Base-by-base conservation (phyloP, 2,888 invertebrate species). In the Agonopterix alstromeriana region DNA sequence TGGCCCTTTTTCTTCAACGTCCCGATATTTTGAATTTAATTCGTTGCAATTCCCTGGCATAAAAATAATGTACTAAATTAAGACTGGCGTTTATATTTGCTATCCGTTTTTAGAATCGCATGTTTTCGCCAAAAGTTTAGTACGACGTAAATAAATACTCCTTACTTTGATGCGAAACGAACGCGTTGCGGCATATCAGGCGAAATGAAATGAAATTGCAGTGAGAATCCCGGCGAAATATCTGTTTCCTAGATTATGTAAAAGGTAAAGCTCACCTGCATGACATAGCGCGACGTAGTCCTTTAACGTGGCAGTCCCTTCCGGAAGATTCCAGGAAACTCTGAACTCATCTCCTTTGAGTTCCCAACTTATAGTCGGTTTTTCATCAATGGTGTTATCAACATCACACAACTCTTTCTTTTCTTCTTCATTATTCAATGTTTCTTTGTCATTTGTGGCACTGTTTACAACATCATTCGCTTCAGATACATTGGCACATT, bases 271-370 rank as follows among this genome's bases (percentile, higher is more conserved):
- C 90, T 83, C 64, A 92, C 92, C 91, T 82, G 78, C 70, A 64
- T 74, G 83, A 68, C 89, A 91, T 56, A 92, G 70, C 45, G 88
- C 90, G 61, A 92, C 80, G 72, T 89, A 91, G 66, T 92, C 91
- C 46, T 70, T 63, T 46, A 63, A 35, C 41, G 81, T 70, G 8
- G 74, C 67, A 12, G 63, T 60, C 46, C 81, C 88, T 49, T 88
- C 82, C 10, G 79, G 75, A 43, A 91, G 64, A 49, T 70, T 77
- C 91, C 91, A 91, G 58, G 81, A 76, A 54, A 86, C 68, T 52
- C 70, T 75, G 51, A 76, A 77, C 55, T 83, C 76, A 55, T 58
- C 76, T 41, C 79, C 82, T 55, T 90, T 81, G 49, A 81, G 69
- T 9, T 77, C 83, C 82, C 90, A 90, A 53, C 68, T 71, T 51